Evolutionary conservation across 1,140 invertebrate genomes (phyloP), one percentile per base, ranked within the genome.

Genomic region (Rhyacophila brunnea): DNA sequence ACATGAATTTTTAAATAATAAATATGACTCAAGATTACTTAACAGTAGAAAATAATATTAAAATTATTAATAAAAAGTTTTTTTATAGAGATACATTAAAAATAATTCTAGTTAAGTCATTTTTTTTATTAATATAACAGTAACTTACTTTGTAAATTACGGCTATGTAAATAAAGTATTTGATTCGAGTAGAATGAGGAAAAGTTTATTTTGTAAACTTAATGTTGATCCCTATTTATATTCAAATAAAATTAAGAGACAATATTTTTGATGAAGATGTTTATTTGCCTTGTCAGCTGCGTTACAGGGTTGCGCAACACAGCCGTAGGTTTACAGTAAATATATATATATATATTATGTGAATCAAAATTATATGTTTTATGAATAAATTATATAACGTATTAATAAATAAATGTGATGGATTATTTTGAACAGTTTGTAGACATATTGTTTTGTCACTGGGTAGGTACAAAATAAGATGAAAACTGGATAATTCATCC

Each of bases 351-450:
- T 51, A 60, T 46, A 60, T 58, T 44, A 65, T 49, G 50, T 53
- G 53, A 60, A 45, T 46, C 42, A 53, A 60, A 64, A 64, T 53
- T 57, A 54, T 50, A 47, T 36, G 52, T 51, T 38, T 52, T 60
- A 65, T 54, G 54, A 60, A 60, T 60, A 60, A 65, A 65, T 57
- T 56, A 55, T 56, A 60, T 46, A 54, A 55, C 18, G 32, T 49
- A 49, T 34, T 43, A 60, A 60, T 60, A 65, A 65, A 65, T 60
- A 49, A 34, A 60, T 45, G 47, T 65, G 18, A 60, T 58, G 36
- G 42, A 61, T 43, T 47, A 49, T 38, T 44, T 56, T 47, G 28
- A 45, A 59, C 23, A 15, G 20, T 52, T 36, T 58, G 56, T 43
- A 32, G 20, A 23, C 11, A 11, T 44, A 49, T 42, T 52, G 52